Evolutionary conservation across 2,113 vertebrate species (phyloP), one percentile per base, ranked within the genome.

Genomic region (Scophthalmus maximus): DNA sequence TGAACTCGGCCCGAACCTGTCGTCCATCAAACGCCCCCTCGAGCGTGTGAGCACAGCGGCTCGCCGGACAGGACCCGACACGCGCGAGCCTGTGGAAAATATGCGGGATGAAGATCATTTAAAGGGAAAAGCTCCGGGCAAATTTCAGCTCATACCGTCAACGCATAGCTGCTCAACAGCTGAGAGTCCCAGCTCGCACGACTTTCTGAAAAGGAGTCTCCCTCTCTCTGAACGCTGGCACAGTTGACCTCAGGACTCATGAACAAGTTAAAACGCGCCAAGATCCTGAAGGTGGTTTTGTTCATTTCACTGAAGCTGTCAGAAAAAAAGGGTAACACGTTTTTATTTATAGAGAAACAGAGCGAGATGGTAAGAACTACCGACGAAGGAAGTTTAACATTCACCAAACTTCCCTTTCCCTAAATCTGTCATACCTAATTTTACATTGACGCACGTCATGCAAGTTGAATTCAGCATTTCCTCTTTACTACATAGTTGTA

Each of bases 91-190:
- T 55, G 73, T 60, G 38, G 52, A 36, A 78, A 83, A 79, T 40
- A 80, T 82, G 70, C 47, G 38, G 0, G 34, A 70, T 56, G 42
- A 66, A 62, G 53, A 18, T 57, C 15, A 38, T 61, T 61, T 72
- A n/a, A 46, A 27, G 65, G 49, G 62, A 65, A 63, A 65, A 50
- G 65, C 77, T 81, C 18, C 67, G 56, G 84, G 87, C 76, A 12
- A 15, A 11, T 2, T 36, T 56, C 25, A 40, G 68, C 57, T 75
- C 73, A 56, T 51, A 32, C 73, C 15, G 11, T 44, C 47, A 29
- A 23, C 3, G 18, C 46, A n/a, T 18, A 7, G 4, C 14, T 46
- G 59, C 52, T 53, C 63, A 26, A 22, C 50, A 40, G 50, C 55
- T 8, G 42, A 44, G 42, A n/a, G 42, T 1, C 42, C 1, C 32